These are phyloP conservation scores for Achatina immaculata DNA, from an alignment of 1,140 invertebrate genomes.

Conservation along the genomic window DNA sequence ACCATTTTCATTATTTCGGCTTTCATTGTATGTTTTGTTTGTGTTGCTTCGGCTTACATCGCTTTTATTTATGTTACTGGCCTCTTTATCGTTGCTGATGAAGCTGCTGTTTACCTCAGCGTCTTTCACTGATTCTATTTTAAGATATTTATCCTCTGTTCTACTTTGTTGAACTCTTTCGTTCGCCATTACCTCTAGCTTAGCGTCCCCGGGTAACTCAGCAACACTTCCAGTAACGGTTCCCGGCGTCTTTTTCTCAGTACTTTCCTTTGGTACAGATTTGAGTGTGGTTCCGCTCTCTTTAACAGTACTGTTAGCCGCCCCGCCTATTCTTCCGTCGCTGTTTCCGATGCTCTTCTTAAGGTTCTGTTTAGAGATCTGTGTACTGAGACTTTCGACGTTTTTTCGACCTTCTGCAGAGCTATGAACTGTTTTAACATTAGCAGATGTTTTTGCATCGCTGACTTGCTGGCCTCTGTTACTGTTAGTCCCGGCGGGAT, in stretches of 20 bases:
- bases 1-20: background rate
- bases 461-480: too few species aligned
- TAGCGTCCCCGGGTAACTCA: too few species aligned
- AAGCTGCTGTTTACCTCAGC: background rate
- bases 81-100: background rate
- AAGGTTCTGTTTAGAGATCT: background rate
- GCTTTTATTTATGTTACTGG: background rate
- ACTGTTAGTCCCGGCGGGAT: too few species aligned
- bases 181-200: conserved; percentile 7
- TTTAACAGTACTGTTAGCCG: background rate
- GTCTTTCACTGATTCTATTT: background rate
- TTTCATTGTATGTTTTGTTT: background rate
- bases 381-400: background rate
- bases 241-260: background rate
- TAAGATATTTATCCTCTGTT: background rate
- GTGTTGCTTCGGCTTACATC: background rate
- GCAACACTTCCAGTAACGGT: background rate
- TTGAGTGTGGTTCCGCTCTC: background rate
- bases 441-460: too few species aligned
- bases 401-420: background rate
- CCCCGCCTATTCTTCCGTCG: background rate
- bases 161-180: background rate
- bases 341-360: background rate
- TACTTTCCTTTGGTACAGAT: background rate
- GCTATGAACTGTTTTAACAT: background rate